Evolutionary conservation across 2,797 vertebrate genomes (phyloP), one percentile per base, ranked within the genome.

Genomic region (Hippoglossus hippoglossus): DNA sequence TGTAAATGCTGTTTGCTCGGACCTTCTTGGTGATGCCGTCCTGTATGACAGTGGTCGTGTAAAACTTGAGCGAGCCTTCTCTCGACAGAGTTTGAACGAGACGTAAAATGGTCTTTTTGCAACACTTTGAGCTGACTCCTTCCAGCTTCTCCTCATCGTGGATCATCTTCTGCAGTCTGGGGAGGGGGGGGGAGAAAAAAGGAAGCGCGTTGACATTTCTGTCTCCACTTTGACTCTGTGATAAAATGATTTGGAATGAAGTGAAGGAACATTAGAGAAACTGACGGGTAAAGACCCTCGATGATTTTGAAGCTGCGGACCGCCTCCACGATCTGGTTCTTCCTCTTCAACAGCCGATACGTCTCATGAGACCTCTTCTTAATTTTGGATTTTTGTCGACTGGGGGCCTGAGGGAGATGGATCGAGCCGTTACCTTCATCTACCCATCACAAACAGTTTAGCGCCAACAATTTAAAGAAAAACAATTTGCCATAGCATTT

Each of bases 81-180:
- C 92, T 94, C 0, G 96, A 95, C 60, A 99, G 92, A 72, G 84
- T 81, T 44, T 94, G 93, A 13, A 97, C 94, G 26, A 99, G 82
- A 53, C 98, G 96, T 21, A 96, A 3, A 0, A 98, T 96, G 6
- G 97, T 97, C 87, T 99, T 99, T 86, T 96, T 98, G 85, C 98
- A 99, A 77, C 98, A 98, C 85, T 94, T 97, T n/a, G 96, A 95
- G 75, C 79, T 93, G 71, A 97, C 89, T 0, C 98, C 98, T 26
- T 96, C 95, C 73, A 94, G 93, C 83, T 95, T 97, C 86, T 99
- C 98, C 18, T 96, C 95, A 0, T 98, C 96, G 79, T 94, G 95
- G 61, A 99, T 95, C 90, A 98, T 96, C 88, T 96, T 99, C 92
- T 97, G 97, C n/a, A 99, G 94, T 54, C 98, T 99, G 73, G n/a